Evolutionary conservation across 1,140 invertebrate genomes (phyloP), one percentile per base, ranked within the genome.

Genomic region (Akabosia matsudoensis): DNA sequence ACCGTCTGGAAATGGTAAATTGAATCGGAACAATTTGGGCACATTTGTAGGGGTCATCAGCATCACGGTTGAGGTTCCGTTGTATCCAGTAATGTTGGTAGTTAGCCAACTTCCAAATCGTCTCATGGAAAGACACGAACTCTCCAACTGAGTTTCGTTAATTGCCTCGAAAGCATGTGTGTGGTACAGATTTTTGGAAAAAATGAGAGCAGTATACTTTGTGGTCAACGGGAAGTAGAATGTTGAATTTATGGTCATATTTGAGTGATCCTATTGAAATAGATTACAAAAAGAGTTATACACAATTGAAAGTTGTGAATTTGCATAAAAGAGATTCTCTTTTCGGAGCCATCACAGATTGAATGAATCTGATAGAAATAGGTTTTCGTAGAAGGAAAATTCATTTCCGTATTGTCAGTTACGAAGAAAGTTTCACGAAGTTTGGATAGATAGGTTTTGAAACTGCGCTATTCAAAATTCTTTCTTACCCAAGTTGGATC

Each of bases 121-220:
- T 67, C 31, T 67, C 61, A 28, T 16, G 61, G 61, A 28, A 22
- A 67, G 24, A 30, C 61, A 67, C 22, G 61, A 67, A 13, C 22
- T 67, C 31, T 67, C 61, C 61, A 67, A n/a, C 24, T 67, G 61
- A 31, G 61, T 31, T 67, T 67, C 61, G 13, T 28, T 67, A 7
- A 67, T 30, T 7, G 24, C 7, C 24, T 67, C 61, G n/a, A 67
- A 67, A 7, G 13, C n/a, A 4, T 28, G 61, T 7, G 61, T 31
- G 3, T 67, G 26, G 61, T 16, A 67, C 4, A 67, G 24, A 67
- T 67, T 67, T n/a, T 67, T 28, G 7, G 28, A 4, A 7, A 67
- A 13, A 13, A 30, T 10, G n/a, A 67, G 28, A 4, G 61, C 61
- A 7, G 28, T 30, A 30, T 28, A 28, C 22, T 67, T 67, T 7